Evolutionary conservation across 35 echinoderm and acorn worm species (phyloP).

Genomic region (Diadema setosum): DNA sequence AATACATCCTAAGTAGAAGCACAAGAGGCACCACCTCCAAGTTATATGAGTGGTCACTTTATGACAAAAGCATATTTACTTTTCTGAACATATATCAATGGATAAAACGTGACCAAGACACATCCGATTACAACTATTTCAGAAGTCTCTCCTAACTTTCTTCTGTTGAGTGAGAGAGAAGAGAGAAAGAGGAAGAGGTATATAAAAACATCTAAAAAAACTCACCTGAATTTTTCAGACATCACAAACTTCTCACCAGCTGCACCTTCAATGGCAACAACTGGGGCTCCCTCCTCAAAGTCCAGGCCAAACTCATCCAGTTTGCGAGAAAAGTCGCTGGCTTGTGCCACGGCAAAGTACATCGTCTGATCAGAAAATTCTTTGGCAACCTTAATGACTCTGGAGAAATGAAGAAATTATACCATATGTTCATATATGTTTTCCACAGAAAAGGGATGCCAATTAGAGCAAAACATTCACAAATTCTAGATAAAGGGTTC

Average conservation of each 20-base stretch:
- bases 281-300: neutral
- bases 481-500: too few relatives aligned
- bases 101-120: neutral
- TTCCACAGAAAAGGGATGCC: too few relatives aligned
- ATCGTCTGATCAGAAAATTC: constrained; percentile 35
- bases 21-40: too few relatives aligned
- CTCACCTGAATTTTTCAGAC: constrained; percentile 87
- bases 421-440: too few relatives aligned
- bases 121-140: neutral
- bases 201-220: neutral
- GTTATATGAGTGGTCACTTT: neutral
- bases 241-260: constrained; percentile 76
- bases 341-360: constrained; percentile 56
- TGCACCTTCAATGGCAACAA: constrained; percentile 32
- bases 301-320: constrained; percentile 41
- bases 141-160: neutral
- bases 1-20: too few relatives aligned
- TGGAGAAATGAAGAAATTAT: too few relatives aligned
- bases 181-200: neutral
- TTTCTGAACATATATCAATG: neutral
- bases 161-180: neutral
- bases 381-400: constrained; percentile 84
- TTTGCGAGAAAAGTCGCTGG: constrained; percentile 1
- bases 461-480: too few relatives aligned
- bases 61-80: neutral